Percentiles rank a stretch among this genome's conserved stretches.
phyloP scores from a whole-genome alignment of 1,140 invertebrate genomes.

The Drosophila varians region DNA sequence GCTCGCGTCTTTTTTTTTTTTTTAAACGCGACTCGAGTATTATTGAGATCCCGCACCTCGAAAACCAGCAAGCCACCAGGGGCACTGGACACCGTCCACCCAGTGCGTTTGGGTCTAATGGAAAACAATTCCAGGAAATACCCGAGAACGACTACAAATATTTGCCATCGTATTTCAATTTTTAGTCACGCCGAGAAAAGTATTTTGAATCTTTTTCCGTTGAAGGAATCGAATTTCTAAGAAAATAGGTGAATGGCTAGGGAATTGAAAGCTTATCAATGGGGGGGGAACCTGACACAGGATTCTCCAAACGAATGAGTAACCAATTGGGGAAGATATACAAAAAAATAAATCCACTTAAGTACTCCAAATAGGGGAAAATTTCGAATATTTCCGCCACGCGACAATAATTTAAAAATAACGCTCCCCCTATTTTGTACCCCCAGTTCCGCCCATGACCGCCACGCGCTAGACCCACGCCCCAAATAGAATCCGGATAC shows the following conservation, averaged over 20 bases:
- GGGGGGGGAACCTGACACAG: neutral
- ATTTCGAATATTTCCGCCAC: neutral
- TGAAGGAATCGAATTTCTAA: neutral
- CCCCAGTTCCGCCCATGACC: neutral
- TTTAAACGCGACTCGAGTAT: constrained; percentile 57
- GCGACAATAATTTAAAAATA: neutral
- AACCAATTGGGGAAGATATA: no score
- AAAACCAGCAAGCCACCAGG: constrained; percentile 2
- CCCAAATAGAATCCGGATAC: neutral
- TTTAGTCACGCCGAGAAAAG: neutral
- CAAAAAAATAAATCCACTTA: no score
- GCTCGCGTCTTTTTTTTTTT: constrained; percentile 50
- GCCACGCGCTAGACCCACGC: neutral
- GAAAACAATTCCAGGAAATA: constrained; percentile 40
- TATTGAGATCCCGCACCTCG: constrained; percentile 1
- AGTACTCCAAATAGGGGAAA: neutral
- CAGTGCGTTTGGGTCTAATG: constrained; percentile 12
- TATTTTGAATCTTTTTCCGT: neutral
- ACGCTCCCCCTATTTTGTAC: neutral
- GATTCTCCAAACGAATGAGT: neutral
- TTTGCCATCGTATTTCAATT: neutral
- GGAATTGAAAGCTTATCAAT: neutral
- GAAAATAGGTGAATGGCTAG: neutral
- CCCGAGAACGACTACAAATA: neutral
- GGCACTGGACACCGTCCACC: constrained; percentile 16